These are phyloP conservation scores for Eudiplozoon nipponicum DNA, from an alignment of 2,888 invertebrate genomes.

Conservation along the genomic window DNA sequence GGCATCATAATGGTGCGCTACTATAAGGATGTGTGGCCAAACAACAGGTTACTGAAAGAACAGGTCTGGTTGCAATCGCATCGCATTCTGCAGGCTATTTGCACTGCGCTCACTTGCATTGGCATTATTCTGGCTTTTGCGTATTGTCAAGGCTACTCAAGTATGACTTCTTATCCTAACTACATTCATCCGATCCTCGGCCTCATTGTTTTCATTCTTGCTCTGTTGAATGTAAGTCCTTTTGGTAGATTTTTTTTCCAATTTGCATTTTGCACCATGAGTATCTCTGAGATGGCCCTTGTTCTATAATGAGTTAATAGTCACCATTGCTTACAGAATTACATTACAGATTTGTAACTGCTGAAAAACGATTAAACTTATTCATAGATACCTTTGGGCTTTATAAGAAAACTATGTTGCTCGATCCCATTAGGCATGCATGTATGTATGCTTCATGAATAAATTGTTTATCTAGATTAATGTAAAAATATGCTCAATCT, in stretches of 20 bases:
- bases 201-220: constrained; percentile 24
- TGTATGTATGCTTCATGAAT: too few relatives aligned
- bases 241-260: background rate
- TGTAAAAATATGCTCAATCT: too few relatives aligned
- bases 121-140: constrained; percentile 24
- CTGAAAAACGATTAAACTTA: too few relatives aligned
- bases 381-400: too few relatives aligned
- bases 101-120: constrained; percentile 19
- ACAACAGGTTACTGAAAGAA: constrained; percentile 20
- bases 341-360: too few relatives aligned
- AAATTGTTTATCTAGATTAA: too few relatives aligned
- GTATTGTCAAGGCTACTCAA: constrained; percentile 21
- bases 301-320: too few relatives aligned
- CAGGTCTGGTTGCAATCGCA: constrained; percentile 26
- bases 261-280: too few relatives aligned
- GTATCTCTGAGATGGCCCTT: too few relatives aligned
- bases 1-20: constrained; percentile 24
- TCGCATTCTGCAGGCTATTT: constrained; percentile 19
- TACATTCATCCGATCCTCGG: constrained; percentile 27
- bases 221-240: constrained; percentile 24
- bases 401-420: too few relatives aligned
- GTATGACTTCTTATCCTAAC: constrained; percentile 19
- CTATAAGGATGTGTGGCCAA: constrained; percentile 25
- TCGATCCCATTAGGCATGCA: too few relatives aligned
- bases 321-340: too few relatives aligned